Evolutionary conservation across 2,888 invertebrate species (phyloP).

Genomic region (Chouioia cunea): DNA sequence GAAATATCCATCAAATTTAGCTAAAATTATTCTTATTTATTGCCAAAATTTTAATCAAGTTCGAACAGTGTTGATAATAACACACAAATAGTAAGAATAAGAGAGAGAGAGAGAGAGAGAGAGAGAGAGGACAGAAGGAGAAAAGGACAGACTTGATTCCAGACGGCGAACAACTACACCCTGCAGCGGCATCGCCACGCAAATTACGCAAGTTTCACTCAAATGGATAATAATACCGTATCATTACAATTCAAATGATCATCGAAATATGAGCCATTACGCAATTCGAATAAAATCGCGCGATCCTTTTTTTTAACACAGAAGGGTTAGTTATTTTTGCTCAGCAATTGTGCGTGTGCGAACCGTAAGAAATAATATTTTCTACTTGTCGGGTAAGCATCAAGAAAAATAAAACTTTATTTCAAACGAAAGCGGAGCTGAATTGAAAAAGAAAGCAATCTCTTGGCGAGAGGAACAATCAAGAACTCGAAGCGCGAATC

Average conservation of each 20-base stretch:
- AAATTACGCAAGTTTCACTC: constrained; percentile 2
- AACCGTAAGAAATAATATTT: constrained; percentile 13
- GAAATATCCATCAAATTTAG: too few species aligned
- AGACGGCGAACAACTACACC: constrained; percentile 12
- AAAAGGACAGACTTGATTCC: too few species aligned
- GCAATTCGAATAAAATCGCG: constrained; percentile 22
- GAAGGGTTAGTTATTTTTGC: constrained; percentile 24
- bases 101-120: too few species aligned
- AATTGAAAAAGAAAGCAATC: too few species aligned
- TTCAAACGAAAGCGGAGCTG: neutral
- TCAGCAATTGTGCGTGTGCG: constrained; percentile 11
- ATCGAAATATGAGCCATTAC: constrained; percentile 19
- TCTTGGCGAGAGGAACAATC: constrained; percentile 17
- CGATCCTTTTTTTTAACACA: neutral
- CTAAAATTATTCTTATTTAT: constrained; percentile 8
- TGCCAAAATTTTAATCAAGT: neutral
- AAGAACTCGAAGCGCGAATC: too few species aligned
- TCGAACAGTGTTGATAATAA: constrained; percentile 5
- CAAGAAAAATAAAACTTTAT: neutral
- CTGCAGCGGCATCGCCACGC: constrained; percentile 12
- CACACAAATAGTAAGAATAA: too few species aligned
- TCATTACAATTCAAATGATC: constrained; percentile 20
- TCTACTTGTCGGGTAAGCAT: neutral
- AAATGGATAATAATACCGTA: neutral
- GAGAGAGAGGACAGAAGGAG: too few species aligned